phyloP scores from a whole-genome alignment of 2,797 vertebrate genomes.

The Kryptopterus vitreolus region DNA sequence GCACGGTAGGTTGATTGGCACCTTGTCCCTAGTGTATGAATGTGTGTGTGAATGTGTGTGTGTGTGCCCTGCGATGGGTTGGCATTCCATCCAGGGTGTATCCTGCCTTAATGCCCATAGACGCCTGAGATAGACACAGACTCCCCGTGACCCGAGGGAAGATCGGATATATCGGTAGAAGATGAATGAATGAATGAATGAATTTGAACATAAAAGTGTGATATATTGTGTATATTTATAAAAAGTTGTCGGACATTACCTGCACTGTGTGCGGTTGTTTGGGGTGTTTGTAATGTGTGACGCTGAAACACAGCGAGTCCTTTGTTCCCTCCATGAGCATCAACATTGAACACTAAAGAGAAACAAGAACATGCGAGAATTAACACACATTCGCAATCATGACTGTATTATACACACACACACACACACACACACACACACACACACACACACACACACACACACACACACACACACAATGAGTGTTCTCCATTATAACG shows the following conservation, averaged over 20 bases:
- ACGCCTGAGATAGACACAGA: no score
- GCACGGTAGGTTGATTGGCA: no score
- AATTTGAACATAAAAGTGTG: not conserved
- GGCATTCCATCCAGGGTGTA: no score
- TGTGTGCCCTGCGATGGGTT: no score
- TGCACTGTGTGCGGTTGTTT: constrained; percentile 91
- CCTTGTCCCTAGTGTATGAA: no score
- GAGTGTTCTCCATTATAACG: no score
- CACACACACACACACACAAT: no score
- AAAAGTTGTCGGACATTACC: constrained; percentile 68
- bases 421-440: constrained; percentile 1
- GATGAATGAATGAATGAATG: no score
- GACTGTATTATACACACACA: constrained; percentile 7
- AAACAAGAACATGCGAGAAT: not conserved
- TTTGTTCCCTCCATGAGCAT: constrained; percentile 91
- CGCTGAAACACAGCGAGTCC: constrained; percentile 89
- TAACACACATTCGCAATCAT: not conserved
- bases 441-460: constrained; percentile 8
- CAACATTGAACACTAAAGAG: constrained; percentile 83
- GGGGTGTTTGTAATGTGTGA: constrained; percentile 89
- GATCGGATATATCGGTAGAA: no score
- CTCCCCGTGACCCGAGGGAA: no score
- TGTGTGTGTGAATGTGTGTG: no score
- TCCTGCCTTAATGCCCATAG: no score
- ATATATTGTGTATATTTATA: not conserved